Evolutionary conservation across 1,140 invertebrate species (phyloP), one percentile per base, ranked within the genome.

Genomic region (Hyles vespertilio): DNA sequence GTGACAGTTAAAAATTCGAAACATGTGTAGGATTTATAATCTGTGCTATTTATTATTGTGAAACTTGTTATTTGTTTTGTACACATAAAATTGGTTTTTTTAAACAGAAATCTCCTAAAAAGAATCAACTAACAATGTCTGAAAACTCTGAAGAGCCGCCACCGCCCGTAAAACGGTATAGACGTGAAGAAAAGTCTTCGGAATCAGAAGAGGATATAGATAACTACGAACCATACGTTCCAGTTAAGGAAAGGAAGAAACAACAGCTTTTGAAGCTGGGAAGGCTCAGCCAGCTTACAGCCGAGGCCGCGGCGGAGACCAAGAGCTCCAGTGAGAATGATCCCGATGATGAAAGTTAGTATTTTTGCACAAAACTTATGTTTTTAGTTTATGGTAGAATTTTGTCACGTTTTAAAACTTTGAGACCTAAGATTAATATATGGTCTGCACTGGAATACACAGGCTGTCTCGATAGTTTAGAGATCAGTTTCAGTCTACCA

Each of bases 221-320:
- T 40, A 91, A 93, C 63, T 98, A 98, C 84, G 93, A 94, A 2
- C 97, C 97, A 0, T 99, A 99, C 78, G 91, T 99, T 33, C 95
- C 97, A 9, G 92, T 98, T 0, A 98, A 97, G 78, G 95, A 98
- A 78, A 90, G 97, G 10, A 95, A 95, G 77, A 96, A 96, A 77
- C 92, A 96, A 67, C 92, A 96, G 72, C 77, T 97, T 8, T 76
- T 94, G 36, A 96, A 96, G 85, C 76, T 97, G 9, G 95, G 95
- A 1, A 89, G 94, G 59, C 77, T 95, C 3, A 91, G 92, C 3
- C 94, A 95, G 69, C 65, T 92, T 2, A 84, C 90, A 3, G 79
- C 89, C 2, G 91, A 92, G 51, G 86, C 86, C 3, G 69, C 87
- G 3, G 71, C 83, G 3, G 91, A 92, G 76, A 82, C 90, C 63